Percentiles rank a stretch among this genome's conserved stretches.
Evolutionary conservation across 2,797 vertebrate species (phyloP).

Genomic region (Pseudochaenichthys georgianus): DNA sequence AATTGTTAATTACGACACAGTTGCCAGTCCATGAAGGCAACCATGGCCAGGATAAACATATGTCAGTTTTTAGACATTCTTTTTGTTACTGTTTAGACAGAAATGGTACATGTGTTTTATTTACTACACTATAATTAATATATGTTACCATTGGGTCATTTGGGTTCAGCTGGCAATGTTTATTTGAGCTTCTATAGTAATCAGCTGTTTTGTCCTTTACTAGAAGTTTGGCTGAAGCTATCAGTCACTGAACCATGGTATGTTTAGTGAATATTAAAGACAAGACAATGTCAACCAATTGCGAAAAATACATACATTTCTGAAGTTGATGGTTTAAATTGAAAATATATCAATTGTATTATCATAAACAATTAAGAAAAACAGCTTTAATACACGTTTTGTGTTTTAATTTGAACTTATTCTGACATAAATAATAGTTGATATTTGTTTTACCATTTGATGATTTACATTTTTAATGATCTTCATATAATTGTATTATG

Average conservation of each 20-base stretch:
- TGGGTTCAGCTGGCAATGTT: not conserved
- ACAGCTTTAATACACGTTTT: not conserved
- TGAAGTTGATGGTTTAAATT: not conserved
- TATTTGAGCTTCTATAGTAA: not conserved
- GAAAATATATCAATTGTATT: not conserved
- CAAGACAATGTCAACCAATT: no score
- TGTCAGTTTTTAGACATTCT: not conserved
- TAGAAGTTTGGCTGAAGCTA: not conserved
- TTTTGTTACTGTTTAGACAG: not conserved
- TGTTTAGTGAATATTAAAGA: no score
- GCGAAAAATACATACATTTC: no score
- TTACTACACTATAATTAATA: not conserved
- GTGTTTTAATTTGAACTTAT: no score
- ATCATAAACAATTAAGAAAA: not conserved
- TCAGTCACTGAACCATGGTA: not conserved
- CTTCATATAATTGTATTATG: no score
- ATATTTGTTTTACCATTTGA: no score
- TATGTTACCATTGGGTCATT: not conserved
- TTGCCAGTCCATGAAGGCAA: conserved; percentile 48
- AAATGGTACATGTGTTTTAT: not conserved
- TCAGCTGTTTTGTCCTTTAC: not conserved
- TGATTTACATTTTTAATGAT: no score
- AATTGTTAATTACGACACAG: conserved; percentile 31
- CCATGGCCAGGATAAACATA: not conserved
- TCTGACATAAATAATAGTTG: no score